Evolutionary conservation across 1,140 invertebrate species (phyloP).

Genomic region (Monochamus saltuarius): DNA sequence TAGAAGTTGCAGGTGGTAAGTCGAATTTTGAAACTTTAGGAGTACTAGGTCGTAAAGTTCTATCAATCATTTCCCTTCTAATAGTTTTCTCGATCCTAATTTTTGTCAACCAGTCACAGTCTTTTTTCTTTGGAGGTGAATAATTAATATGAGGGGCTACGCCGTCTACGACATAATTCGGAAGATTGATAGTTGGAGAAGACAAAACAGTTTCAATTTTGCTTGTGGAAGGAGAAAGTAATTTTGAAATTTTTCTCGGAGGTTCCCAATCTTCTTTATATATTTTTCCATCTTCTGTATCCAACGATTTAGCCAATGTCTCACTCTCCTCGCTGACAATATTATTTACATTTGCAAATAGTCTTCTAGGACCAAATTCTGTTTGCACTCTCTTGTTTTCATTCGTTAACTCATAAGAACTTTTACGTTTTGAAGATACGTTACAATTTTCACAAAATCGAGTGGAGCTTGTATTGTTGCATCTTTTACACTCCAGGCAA

Average conservation of each 20-base stretch:
- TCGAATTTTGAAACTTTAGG: constrained; percentile 33
- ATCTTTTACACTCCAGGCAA: constrained; percentile 30
- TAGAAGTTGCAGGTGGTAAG: constrained; percentile 22
- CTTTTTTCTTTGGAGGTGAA: constrained; percentile 67
- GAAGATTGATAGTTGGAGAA: constrained; percentile 69
- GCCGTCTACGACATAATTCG: constrained; percentile 74
- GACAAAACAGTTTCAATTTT: constrained; percentile 7
- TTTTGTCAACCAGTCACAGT: constrained; percentile 71
- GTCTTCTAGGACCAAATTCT: constrained; percentile 32
- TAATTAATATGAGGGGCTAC: constrained; percentile 72
- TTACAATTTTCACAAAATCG: constrained; percentile 38
- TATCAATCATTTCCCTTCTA: constrained; percentile 35
- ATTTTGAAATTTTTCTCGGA: constrained; percentile 20
- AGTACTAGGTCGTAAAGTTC: constrained; percentile 20
- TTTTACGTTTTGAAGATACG: constrained; percentile 25
- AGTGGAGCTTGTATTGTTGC: constrained; percentile 23
- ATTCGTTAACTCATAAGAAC: constrained; percentile 21
- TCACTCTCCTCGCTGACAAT: constrained; percentile 7
- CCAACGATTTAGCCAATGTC: constrained; percentile 18
- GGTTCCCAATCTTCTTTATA: constrained; percentile 12
- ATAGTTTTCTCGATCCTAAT: constrained; percentile 61
- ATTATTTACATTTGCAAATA: constrained; percentile 32
- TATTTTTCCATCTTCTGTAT: constrained; percentile 12
- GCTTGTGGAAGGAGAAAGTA: constrained; percentile 4
- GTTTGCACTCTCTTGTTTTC: constrained; percentile 28